Base-by-base conservation (phyloP, 2,113 vertebrate species). In the Brachyhypopomus gauderio region DNA sequence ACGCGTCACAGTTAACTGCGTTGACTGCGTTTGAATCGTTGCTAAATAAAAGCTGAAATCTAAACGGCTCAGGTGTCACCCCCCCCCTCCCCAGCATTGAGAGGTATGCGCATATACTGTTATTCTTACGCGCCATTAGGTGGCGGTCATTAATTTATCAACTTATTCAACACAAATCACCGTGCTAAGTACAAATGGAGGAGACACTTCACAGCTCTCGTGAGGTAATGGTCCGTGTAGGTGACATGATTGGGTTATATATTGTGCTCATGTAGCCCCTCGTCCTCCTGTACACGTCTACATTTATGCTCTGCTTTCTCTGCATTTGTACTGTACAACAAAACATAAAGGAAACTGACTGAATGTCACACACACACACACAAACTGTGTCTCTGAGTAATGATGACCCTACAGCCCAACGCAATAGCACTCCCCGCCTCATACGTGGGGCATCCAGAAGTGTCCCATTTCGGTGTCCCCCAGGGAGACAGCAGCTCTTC, bases 261-360 rank as follows among this genome's bases (percentile, higher is more conserved):
- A 75, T 66, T 1, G 12, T 20, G 34, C 60, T 84, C 20, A 20
- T 38, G 59, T 60, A 22, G 56, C 81, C 63, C 75, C 52, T 81
- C 63, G 52, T 67, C 1, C 34, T 48, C 34, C 70, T 74, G 59
- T 20, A 60, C 25, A 25, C 38, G 19, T 55, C 60, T 59, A 78
- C 38, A 69, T 72, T 30, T 63, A 41, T 64, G 16, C 48, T 30
- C 19, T 1, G 52, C 25, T 48, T 59, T 70, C 60, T 69, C 60
- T 45, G 12, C 75, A 17, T 30, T 59, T 63, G 19, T 27, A n/a
- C 38, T 52, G n/a, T 48, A 4, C 9, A 56, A 73, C 73, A 66
- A 75, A 75, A 36, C 75, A 41, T 74, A 66, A 81, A 41, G 60
- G 74, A 25, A 63, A 25, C 77, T 79, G 45, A 55, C 76, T 74